Evolutionary conservation across 2,888 invertebrate genomes (phyloP).

Genomic region (Teleogryllus oceanicus): DNA sequence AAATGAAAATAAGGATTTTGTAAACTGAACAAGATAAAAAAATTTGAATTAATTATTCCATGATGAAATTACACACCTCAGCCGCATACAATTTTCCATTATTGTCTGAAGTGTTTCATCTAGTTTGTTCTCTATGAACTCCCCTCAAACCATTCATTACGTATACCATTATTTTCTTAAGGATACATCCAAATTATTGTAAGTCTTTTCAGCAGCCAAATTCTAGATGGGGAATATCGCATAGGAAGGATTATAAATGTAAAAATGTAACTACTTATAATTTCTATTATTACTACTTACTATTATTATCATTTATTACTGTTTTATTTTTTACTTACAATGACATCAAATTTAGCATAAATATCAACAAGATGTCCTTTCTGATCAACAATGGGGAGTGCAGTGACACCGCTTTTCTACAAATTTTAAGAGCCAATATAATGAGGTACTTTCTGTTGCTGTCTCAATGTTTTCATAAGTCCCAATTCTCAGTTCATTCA

Average conservation of each 20-base stretch:
- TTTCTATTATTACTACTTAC: too few species aligned
- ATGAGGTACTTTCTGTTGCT: constrained; percentile 87
- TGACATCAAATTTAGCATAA: constrained; percentile 99
- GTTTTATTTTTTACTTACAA: constrained; percentile 71
- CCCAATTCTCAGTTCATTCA: constrained; percentile 82
- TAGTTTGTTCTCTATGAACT: constrained; percentile 87
- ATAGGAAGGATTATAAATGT: too few species aligned
- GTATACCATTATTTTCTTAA: constrained; percentile 88
- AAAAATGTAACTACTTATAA: neutral
- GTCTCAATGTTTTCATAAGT: constrained; percentile 88
- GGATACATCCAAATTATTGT: constrained; percentile 91
- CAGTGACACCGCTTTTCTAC: constrained; percentile 91
- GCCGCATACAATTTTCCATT: constrained; percentile 97
- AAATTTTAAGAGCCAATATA: constrained; percentile 89
- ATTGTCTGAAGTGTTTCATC: constrained; percentile 85
- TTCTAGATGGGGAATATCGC: constrained; percentile 61
- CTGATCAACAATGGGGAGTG: constrained; percentile 84
- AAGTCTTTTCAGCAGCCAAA: constrained; percentile 94
- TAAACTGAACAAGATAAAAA: neutral
- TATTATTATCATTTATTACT: neutral
- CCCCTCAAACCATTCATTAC: constrained; percentile 98
- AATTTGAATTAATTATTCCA: neutral
- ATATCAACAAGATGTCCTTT: constrained; percentile 93
- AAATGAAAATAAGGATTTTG: neutral
- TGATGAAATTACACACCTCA: constrained; percentile 61